Evolutionary conservation across 2,113 vertebrate genomes (phyloP).

Genomic region (Vireo altiloquus): DNA sequence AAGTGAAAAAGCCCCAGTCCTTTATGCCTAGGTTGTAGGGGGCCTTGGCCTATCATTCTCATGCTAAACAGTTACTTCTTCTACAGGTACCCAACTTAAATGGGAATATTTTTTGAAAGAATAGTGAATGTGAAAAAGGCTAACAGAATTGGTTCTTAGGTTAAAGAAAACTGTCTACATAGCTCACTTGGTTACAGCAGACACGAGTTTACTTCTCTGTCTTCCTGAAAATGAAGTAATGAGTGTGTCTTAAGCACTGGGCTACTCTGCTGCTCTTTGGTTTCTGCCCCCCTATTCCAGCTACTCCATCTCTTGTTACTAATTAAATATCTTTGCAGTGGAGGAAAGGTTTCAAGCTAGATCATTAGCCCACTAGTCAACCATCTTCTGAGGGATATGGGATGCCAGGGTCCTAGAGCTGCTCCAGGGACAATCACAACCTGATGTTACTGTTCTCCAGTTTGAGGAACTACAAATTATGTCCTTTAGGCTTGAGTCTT

Average conservation of each 20-base stretch:
- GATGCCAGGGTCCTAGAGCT: not conserved
- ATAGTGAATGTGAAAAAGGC: conserved; percentile 27
- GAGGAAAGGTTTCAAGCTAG: not conserved
- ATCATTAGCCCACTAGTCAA: not conserved
- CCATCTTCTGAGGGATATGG: not conserved
- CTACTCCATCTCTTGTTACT: not conserved
- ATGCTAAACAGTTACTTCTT: conserved; percentile 61
- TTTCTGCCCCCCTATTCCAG: not conserved
- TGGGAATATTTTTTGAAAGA: conserved; percentile 21
- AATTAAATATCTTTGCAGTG: not conserved
- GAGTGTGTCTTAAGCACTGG: not conserved
- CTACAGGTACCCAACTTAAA: conserved; percentile 47
- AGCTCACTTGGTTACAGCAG: not conserved
- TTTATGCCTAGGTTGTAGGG: conserved; percentile 61
- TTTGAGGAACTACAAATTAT: not conserved
- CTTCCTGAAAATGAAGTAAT: not conserved
- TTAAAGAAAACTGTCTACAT: not conserved
- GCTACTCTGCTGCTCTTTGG: not conserved
- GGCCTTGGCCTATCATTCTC: conserved; percentile 52
- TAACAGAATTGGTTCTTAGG: conserved; percentile 1
- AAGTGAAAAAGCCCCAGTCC: conserved; percentile 33
- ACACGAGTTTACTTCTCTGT: not conserved
- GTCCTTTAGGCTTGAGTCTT: not conserved
- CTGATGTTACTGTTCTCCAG: not conserved
- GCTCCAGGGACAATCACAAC: not conserved